A percentile compares a stretch with the other conserved stretches of the same genome.
These are phyloP conservation scores for Ladona fulva DNA, from an alignment of 1,140 invertebrate species.

Conservation along the genomic window DNA sequence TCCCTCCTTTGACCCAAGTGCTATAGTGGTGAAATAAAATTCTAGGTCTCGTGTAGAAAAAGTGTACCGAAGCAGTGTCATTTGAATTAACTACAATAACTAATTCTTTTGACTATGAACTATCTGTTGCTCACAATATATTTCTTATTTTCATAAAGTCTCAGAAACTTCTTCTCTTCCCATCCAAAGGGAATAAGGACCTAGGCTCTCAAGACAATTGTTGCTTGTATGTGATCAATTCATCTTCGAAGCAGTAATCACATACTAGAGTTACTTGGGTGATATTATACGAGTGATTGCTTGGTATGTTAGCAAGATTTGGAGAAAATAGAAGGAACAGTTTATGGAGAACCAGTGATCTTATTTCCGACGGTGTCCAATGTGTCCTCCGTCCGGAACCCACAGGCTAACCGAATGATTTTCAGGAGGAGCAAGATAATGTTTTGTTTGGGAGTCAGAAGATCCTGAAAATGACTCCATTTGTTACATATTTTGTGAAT, in stretches of 20 bases:
- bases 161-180: conserved; percentile 7
- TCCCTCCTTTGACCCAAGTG: neutral
- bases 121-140: neutral
- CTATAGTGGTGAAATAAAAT: neutral
- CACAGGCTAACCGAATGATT: neutral
- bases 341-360: neutral
- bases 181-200: neutral
- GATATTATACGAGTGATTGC: neutral
- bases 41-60: neutral
- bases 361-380: neutral
- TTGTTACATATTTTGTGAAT: conserved; percentile 3
- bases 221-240: neutral
- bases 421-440: neutral
- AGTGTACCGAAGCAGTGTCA: neutral
- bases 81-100: conserved; percentile 1
- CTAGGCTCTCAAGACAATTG: neutral
- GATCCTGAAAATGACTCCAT: neutral
- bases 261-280: too few species aligned
- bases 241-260: neutral
- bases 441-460: neutral
- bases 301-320: neutral
- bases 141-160: conserved; percentile 5
- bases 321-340: neutral
- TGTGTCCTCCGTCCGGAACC: neutral
- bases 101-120: neutral